Evolutionary conservation across 2,888 invertebrate genomes (phyloP).

Genomic region (Crocallis elinguaria): DNA sequence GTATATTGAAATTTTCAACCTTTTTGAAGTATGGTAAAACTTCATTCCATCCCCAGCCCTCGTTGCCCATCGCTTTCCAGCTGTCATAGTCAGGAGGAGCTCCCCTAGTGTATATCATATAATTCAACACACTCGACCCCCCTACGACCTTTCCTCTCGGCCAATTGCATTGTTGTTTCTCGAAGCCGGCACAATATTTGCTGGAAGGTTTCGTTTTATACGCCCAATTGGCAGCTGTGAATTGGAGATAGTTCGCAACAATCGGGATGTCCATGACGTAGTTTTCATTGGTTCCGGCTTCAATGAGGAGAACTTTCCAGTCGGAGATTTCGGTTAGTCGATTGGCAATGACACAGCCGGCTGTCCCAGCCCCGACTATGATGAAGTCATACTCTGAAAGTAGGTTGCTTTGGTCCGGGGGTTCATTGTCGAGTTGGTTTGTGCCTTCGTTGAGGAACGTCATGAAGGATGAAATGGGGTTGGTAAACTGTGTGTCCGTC

Average conservation of each 20-base stretch:
- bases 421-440: slow-evolving; percentile 78
- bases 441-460: slow-evolving; percentile 83
- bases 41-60: slow-evolving; percentile 90
- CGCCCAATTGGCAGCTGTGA: slow-evolving; percentile 90
- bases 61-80: slow-evolving; percentile 89
- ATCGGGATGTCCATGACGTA: slow-evolving; percentile 90
- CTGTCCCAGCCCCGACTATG: slow-evolving; percentile 91
- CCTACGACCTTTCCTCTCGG: slow-evolving; percentile 93
- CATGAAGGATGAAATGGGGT: slow-evolving; percentile 78
- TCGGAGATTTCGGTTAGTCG: slow-evolving; percentile 88
- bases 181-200: slow-evolving; percentile 89
- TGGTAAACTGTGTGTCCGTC: slow-evolving; percentile 57
- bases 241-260: slow-evolving; percentile 89
- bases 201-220: slow-evolving; percentile 92
- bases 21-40: slow-evolving; percentile 92
- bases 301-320: slow-evolving; percentile 88
- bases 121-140: slow-evolving; percentile 91
- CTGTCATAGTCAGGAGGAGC: slow-evolving; percentile 89
- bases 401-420: slow-evolving; percentile 77
- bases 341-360: slow-evolving; percentile 91
- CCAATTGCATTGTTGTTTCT: slow-evolving; percentile 90
- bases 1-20: slow-evolving; percentile 88
- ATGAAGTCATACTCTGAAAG: slow-evolving; percentile 90
- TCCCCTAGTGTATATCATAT: slow-evolving; percentile 92
- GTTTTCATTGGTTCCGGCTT: slow-evolving; percentile 90